Evolutionary conservation across 2,888 invertebrate genomes (phyloP).

Genomic region (Argyresthia goedartella): DNA sequence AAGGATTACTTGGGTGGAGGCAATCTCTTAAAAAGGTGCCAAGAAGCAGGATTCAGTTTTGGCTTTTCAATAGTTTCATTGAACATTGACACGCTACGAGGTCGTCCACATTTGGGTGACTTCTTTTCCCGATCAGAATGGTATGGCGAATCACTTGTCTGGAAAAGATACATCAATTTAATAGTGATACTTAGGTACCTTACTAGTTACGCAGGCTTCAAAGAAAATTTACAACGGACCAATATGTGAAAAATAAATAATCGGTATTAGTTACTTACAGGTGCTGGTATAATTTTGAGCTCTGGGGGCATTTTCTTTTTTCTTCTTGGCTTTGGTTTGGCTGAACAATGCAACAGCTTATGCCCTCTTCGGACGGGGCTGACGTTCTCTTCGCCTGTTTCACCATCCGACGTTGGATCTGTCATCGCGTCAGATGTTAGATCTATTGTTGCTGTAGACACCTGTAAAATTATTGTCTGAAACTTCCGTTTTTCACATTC

Average conservation of each 20-base stretch:
- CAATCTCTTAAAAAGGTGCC: slow-evolving; percentile 60
- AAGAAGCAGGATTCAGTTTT: slow-evolving; percentile 55
- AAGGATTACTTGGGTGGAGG: slow-evolving; percentile 52
- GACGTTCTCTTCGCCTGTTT: slow-evolving; percentile 55
- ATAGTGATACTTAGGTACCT: no score
- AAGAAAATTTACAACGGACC: no score
- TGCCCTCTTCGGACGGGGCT: slow-evolving; percentile 57
- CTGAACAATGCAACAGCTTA: slow-evolving; percentile 43
- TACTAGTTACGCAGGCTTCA: no score
- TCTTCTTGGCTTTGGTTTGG: slow-evolving; percentile 46
- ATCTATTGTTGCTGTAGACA: slow-evolving; percentile 71
- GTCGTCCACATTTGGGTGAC: slow-evolving; percentile 38
- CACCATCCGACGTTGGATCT: slow-evolving; percentile 74
- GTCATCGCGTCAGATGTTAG: slow-evolving; percentile 77
- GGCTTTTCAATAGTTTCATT: slow-evolving; percentile 49
- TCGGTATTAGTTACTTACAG: slow-evolving; percentile 27
- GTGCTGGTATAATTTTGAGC: slow-evolving; percentile 57
- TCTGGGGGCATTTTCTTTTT: slow-evolving; percentile 70
- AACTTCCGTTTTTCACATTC: background rate
- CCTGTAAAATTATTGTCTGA: slow-evolving; percentile 33
- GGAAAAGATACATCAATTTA: slow-evolving; percentile 14
- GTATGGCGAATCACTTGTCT: slow-evolving; percentile 63
- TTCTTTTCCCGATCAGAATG: slow-evolving; percentile 57
- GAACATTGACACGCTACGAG: slow-evolving; percentile 60
- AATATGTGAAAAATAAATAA: background rate